Evolutionary conservation across 2,888 invertebrate genomes (phyloP), one percentile per base, ranked within the genome.

Genomic region (Sinhomidia bicolor): DNA sequence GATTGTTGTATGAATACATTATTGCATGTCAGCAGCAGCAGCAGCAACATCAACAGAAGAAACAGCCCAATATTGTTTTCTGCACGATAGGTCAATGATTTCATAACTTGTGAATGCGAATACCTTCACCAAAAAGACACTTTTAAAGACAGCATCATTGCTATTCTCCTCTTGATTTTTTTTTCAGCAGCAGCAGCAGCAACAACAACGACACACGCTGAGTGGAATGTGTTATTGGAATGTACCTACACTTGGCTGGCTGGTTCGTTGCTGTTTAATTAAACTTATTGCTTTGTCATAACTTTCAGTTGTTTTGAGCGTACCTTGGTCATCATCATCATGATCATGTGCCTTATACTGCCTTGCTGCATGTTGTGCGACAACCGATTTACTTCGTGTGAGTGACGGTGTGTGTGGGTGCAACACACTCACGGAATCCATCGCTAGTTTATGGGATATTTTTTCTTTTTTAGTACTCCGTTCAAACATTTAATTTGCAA

Each of bases 11-110:
- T 5, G 7, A 7, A 36, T 36, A 36, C 36, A 36, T 36, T 36
- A 7, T 62, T 26, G 17, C 6, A 17, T 23, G 23, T 60, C 23
- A 17, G 23, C 60, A 60, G 10, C 60, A 20, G 36, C 17, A 23
- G 23, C 26, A 60, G 12, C 65, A 81, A 81, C 57, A n/a, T n/a
- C n/a, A n/a, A n/a, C n/a, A n/a, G n/a, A n/a, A n/a, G n/a, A n/a
- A n/a, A n/a, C n/a, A n/a, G 36, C 57, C 57, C 44, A 41, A 62
- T 51, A 26, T 54, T 29, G n/a, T 68, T 68, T 68, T 41, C 23
- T 17, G 10, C 26, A 78, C 32, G 78, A 85, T 54, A 85, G 85
- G 85, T 85, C 78, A 85, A 65, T 68, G 85, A 79, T 85, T 78
- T 79, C 51, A 68, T 17, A 1, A 41, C 12, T 68, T 17, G 32